Percentiles rank a stretch among this genome's conserved stretches.
Evolutionary conservation across 2,797 vertebrate species (phyloP).

Genomic region (Xenentodon cancila): DNA sequence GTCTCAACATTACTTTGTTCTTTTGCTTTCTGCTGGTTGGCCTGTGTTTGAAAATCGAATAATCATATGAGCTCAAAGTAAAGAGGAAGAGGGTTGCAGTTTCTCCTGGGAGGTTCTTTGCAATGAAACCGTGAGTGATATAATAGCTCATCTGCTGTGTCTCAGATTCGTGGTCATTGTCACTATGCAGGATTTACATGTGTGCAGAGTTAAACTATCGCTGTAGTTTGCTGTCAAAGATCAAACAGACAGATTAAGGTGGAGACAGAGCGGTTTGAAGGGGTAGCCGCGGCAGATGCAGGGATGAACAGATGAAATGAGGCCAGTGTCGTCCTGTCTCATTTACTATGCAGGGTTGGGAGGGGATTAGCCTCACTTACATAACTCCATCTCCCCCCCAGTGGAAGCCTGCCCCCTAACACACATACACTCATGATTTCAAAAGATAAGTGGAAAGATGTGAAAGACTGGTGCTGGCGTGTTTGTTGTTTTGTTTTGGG

Average conservation of each 20-base stretch:
- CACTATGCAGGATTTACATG: conserved; percentile 22
- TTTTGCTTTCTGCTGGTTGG: conserved; percentile 3
- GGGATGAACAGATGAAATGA: conserved; percentile 62
- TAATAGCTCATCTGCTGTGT: conserved; percentile 33
- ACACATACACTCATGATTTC: conserved; percentile 32
- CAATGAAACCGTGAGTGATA: conserved; percentile 24
- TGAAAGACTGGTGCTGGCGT: conserved; percentile 26
- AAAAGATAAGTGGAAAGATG: conserved; percentile 28
- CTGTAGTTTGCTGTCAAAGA: conserved; percentile 36
- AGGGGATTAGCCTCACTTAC: conserved; percentile 80
- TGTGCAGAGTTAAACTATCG: conserved; percentile 15
- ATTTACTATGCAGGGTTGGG: conserved; percentile 71
- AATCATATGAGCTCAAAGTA: conserved; percentile 20
- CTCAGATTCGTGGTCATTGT: conserved; percentile 13
- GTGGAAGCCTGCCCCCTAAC: conserved; percentile 11
- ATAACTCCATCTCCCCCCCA: conserved; percentile 59
- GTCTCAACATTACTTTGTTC: conserved; percentile 3
- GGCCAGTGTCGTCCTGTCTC: conserved; percentile 66
- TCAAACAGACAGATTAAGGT: conserved; percentile 48
- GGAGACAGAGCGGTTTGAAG: conserved; percentile 25
- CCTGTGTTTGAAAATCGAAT: conserved; percentile 41
- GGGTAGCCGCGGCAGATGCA: conserved; percentile 34
- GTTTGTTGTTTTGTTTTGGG: conserved; percentile 50
- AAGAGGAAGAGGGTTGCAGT: not conserved
- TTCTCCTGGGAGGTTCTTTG: conserved; percentile 20